phyloP scores from a whole-genome alignment of 2,797 vertebrate genomes.

The Apogon hyalosoma region DNA sequence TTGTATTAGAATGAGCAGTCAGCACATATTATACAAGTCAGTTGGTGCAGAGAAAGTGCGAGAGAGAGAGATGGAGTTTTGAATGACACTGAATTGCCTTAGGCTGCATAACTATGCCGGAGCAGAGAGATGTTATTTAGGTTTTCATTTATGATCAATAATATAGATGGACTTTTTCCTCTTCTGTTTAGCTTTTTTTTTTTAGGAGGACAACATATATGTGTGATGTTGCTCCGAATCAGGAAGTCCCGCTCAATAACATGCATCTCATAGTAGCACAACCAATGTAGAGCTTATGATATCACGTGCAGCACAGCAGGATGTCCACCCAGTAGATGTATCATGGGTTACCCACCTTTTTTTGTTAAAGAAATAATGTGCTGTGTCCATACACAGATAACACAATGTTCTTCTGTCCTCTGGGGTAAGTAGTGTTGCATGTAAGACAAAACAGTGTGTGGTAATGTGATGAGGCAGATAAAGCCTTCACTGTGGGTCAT shows the following conservation, averaged over 20 bases:
- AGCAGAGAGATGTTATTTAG: constrained; percentile 32
- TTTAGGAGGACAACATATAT: constrained; percentile 27
- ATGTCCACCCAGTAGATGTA: not conserved
- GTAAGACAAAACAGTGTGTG: not conserved
- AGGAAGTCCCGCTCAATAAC: not conserved
- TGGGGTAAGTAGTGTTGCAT: not conserved
- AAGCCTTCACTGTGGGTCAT: not conserved
- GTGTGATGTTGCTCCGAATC: not conserved
- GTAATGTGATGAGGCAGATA: not conserved
- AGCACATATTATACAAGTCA: constrained; percentile 66
- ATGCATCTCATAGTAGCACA: not conserved
- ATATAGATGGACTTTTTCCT: constrained; percentile 15
- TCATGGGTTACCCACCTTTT: not conserved
- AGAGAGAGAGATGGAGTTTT: constrained; percentile 41
- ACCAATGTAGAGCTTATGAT: not conserved
- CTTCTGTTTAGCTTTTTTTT: constrained; percentile 1
- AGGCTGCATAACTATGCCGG: constrained; percentile 16
- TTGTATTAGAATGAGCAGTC: constrained; percentile 66
- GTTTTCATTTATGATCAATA: constrained; percentile 24
- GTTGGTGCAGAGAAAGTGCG: constrained; percentile 52
- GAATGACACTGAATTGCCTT: constrained; percentile 22
- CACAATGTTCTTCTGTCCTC: not conserved
- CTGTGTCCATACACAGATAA: not conserved
- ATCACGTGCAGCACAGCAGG: not conserved
- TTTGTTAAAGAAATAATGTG: not conserved